Percentiles rank a stretch among this genome's conserved stretches.
These are phyloP conservation scores for Drosophila micromelanica DNA, from an alignment of 1,140 invertebrate species.

Conservation along the genomic window DNA sequence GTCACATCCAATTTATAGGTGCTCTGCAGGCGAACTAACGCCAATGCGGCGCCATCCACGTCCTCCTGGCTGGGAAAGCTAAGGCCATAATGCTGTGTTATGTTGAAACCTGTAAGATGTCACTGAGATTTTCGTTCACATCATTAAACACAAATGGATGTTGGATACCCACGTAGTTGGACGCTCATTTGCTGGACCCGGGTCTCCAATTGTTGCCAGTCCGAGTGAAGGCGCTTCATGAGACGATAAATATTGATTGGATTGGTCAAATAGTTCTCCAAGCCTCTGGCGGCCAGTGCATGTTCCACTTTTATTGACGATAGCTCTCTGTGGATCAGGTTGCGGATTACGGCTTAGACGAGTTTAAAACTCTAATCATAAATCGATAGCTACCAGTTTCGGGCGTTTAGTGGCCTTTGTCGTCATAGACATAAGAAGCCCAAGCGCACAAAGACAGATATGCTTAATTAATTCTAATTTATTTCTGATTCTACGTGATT, in stretches of 20 bases:
- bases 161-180: constrained; percentile 44
- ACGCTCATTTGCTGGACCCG: constrained; percentile 46
- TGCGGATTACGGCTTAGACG: constrained; percentile 37
- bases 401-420: constrained; percentile 48
- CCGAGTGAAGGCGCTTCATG: constrained; percentile 96
- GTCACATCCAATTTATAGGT: constrained; percentile 97
- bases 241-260: constrained; percentile 98
- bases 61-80: constrained; percentile 95
- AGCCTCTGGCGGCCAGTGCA: constrained; percentile 89
- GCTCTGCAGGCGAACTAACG: constrained; percentile 96
- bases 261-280: constrained; percentile 94
- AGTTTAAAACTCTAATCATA: constrained; percentile 45
- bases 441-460: constrained; percentile 26
- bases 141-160: neutral
- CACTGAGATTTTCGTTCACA: neutral
- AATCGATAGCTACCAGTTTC: constrained; percentile 64
- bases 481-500: constrained; percentile 68
- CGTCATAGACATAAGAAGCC: constrained; percentile 55
- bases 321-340: constrained; percentile 86
- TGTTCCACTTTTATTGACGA: constrained; percentile 90
- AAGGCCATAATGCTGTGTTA: constrained; percentile 87
- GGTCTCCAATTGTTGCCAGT: constrained; percentile 90
- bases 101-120: constrained; percentile 54
- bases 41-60: constrained; percentile 95
- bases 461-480: constrained; percentile 79